phyloP scores from a whole-genome alignment of 2,113 vertebrate genomes.

The Orycteropus afer region DNA sequence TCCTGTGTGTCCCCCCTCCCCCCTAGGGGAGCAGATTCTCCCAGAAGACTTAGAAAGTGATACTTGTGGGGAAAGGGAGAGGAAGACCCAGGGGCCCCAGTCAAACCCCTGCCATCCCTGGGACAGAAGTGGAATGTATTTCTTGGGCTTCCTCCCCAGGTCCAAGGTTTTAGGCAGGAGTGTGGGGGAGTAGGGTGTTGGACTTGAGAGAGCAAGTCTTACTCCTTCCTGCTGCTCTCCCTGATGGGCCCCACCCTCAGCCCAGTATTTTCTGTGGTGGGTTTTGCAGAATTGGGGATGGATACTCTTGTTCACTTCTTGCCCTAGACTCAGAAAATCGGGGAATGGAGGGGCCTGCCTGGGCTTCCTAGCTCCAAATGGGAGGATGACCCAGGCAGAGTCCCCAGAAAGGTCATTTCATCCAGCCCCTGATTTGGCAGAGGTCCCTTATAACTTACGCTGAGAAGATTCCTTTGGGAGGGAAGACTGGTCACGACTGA shows the following conservation, averaged over 20 bases:
- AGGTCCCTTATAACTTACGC: neutral
- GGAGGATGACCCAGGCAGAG: neutral
- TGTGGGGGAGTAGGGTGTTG: neutral
- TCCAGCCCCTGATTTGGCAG: neutral
- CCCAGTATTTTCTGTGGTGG: neutral
- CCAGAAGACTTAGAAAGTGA: constrained; percentile 24
- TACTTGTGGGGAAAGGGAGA: constrained; percentile 62
- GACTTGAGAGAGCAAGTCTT: neutral
- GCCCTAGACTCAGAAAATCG: neutral
- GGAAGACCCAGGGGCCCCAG: constrained; percentile 3
- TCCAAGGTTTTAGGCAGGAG: neutral
- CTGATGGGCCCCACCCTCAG: neutral
- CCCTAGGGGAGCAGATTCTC: constrained; percentile 22
- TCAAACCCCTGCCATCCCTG: constrained; percentile 73
- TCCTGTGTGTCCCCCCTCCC: constrained; percentile 11
- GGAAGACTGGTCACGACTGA: neutral
- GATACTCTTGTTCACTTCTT: neutral
- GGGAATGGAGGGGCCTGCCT: neutral
- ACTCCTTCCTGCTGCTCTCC: neutral
- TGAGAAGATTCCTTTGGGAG: neutral
- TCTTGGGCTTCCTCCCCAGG: constrained; percentile 87
- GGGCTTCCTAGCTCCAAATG: neutral
- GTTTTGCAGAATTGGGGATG: constrained; percentile 9
- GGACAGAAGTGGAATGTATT: constrained; percentile 98
- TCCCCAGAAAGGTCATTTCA: neutral